phyloP scores from a whole-genome alignment of 2,797 vertebrate species.

The Capromys pilorides region DNA sequence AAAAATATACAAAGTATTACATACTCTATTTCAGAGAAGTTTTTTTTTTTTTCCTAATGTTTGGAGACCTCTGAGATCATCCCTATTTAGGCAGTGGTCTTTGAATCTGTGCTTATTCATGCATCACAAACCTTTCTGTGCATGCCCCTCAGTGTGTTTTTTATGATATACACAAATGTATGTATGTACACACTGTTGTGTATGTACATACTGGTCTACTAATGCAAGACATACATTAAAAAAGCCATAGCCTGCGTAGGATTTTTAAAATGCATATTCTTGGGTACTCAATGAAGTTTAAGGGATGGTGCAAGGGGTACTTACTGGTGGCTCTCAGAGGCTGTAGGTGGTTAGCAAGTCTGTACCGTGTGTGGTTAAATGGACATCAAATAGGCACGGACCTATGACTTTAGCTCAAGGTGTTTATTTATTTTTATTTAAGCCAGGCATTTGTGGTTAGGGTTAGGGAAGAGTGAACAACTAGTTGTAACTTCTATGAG shows the following conservation, averaged over 20 bases:
- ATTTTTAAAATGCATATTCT: background rate
- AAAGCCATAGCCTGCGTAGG: background rate
- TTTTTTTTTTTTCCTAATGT: background rate
- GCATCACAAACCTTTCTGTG: slow-evolving; percentile 1
- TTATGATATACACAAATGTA: slow-evolving; percentile 6
- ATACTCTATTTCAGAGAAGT: slow-evolving; percentile 31
- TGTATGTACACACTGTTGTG: background rate
- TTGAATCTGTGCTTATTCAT: slow-evolving; percentile 13
- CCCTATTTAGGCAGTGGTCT: background rate
- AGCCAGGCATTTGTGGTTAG: slow-evolving; percentile 30
- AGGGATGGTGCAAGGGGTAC: background rate
- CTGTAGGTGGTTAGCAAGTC: background rate
- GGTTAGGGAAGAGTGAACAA: background rate
- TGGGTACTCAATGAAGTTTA: background rate
- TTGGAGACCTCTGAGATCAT: background rate
- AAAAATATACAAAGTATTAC: slow-evolving; percentile 30
- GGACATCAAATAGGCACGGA: slow-evolving; percentile 26
- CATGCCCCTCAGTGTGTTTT: background rate
- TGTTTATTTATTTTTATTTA: slow-evolving; percentile 36
- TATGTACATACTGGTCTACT: background rate
- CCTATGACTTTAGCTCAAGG: slow-evolving; percentile 27
- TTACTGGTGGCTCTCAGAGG: background rate
- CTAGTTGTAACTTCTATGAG: background rate
- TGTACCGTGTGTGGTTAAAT: slow-evolving; percentile 16
- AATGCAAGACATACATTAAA: background rate